A percentile compares a stretch with the other conserved stretches of the same genome.
These are phyloP conservation scores for Gadopsis marmoratus DNA, from an alignment of 2,797 vertebrate species.

Conservation along the genomic window DNA sequence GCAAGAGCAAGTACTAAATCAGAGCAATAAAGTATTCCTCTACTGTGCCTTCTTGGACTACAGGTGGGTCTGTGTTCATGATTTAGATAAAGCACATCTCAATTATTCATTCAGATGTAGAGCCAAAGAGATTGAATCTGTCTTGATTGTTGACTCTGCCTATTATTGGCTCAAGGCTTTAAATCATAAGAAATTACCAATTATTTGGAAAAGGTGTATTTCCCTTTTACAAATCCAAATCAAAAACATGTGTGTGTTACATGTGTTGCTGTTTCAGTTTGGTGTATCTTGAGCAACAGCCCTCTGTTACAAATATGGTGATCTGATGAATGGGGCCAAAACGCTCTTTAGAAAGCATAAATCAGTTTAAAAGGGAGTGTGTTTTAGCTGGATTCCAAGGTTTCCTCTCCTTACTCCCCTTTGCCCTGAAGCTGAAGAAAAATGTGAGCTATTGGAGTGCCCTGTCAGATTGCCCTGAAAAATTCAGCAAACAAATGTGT, in stretches of 20 bases:
- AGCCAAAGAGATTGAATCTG: conserved; percentile 42
- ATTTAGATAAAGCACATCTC: conserved; percentile 22
- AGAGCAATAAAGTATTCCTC: conserved; percentile 90
- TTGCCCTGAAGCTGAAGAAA: conserved; percentile 59
- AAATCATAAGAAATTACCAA: conserved; percentile 37
- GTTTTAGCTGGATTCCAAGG: conserved; percentile 73
- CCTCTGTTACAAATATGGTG: conserved; percentile 49
- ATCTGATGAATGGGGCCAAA: conserved; percentile 61
- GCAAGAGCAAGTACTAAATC: conserved; percentile 85
- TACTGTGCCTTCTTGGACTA: conserved; percentile 97
- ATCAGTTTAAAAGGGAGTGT: conserved; percentile 70
- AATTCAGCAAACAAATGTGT: conserved; percentile 31
- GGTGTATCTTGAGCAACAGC: conserved; percentile 51
- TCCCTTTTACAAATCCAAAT: conserved; percentile 50
- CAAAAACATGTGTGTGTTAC: conserved; percentile 40
- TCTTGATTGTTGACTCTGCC: conserved; percentile 44
- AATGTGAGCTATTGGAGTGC: conserved; percentile 67
- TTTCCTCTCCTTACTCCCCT: conserved; percentile 58
- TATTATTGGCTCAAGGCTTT: conserved; percentile 21
- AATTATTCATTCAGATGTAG: conserved; percentile 32
- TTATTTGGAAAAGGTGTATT: conserved; percentile 40
- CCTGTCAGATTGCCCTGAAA: conserved; percentile 55
- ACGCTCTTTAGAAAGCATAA: conserved; percentile 60
- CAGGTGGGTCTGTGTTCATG: conserved; percentile 85
- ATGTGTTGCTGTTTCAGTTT: conserved; percentile 44